These are phyloP conservation scores for Furcula furcula DNA, from an alignment of 2,888 invertebrate species.

Conservation along the genomic window DNA sequence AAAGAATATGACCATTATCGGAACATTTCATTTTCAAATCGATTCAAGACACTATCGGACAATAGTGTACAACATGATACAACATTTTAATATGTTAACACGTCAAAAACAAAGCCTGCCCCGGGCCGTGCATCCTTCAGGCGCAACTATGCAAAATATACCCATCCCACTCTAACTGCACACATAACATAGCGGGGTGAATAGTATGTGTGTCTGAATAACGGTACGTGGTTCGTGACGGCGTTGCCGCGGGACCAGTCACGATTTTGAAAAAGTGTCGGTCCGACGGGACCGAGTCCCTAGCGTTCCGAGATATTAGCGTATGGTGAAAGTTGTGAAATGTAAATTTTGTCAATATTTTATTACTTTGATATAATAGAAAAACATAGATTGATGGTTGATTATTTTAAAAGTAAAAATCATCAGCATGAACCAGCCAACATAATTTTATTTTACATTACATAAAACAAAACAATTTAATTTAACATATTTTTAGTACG, in stretches of 20 bases:
- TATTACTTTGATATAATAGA: too few relatives aligned
- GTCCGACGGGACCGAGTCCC: slow-evolving; percentile 54
- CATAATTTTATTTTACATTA: too few relatives aligned
- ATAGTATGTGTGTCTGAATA: slow-evolving; percentile 47
- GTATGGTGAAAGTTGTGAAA: slow-evolving; percentile 30
- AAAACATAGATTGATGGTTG: not conserved
- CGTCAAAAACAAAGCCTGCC: slow-evolving; percentile 41
- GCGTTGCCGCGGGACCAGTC: slow-evolving; percentile 65
- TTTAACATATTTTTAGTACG: too few relatives aligned
- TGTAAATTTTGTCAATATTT: too few relatives aligned
- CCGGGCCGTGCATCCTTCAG: slow-evolving; percentile 41
- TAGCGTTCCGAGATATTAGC: slow-evolving; percentile 48
- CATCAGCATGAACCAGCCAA: too few relatives aligned
- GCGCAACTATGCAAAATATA: slow-evolving; percentile 29
- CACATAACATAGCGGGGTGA: slow-evolving; percentile 41
- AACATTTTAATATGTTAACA: slow-evolving; percentile 39
- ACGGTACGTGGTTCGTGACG: slow-evolving; percentile 76
- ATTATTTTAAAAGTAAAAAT: too few relatives aligned
- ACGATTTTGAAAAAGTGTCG: slow-evolving; percentile 80
- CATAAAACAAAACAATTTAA: too few relatives aligned
- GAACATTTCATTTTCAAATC: slow-evolving; percentile 9
- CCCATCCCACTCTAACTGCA: slow-evolving; percentile 45
- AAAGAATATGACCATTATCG: too few relatives aligned
- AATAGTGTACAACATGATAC: slow-evolving; percentile 11
- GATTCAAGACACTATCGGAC: slow-evolving; percentile 13